phyloP scores from a whole-genome alignment of 2,113 vertebrate species.

The Tetraodon nigroviridis region DNA sequence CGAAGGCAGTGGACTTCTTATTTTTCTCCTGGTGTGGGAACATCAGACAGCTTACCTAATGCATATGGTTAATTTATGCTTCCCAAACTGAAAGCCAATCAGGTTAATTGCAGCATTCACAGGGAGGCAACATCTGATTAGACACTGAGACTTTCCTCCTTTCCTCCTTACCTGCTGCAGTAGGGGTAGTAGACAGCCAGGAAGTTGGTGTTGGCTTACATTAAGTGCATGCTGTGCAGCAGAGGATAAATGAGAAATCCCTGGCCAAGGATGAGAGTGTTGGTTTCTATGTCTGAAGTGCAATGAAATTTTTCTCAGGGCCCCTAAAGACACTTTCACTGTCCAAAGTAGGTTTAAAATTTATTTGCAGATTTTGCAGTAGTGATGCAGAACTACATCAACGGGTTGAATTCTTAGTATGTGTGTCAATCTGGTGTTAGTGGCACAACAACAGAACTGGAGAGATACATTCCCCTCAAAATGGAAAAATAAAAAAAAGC shows the following conservation, averaged over 20 bases:
- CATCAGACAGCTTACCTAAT: constrained; percentile 27
- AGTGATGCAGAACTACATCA: constrained; percentile 1
- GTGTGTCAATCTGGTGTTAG: background rate
- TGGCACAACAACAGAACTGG: background rate
- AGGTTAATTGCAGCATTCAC: background rate
- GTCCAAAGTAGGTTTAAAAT: constrained; percentile 25
- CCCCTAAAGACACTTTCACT: constrained; percentile 24
- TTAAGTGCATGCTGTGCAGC: background rate
- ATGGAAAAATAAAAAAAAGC: no score
- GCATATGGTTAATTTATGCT: background rate
- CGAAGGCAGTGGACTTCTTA: constrained; percentile 31
- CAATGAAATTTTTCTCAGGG: constrained; percentile 30
- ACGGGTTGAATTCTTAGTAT: background rate
- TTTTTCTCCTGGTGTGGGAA: constrained; percentile 20
- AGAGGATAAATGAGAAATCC: constrained; percentile 22
- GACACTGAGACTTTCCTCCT: constrained; percentile 1
- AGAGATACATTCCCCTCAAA: no score
- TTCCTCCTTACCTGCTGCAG: constrained; percentile 2
- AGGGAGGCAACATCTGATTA: background rate
- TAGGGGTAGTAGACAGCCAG: constrained; percentile 15
- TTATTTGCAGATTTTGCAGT: constrained; percentile 26
- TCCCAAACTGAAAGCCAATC: constrained; percentile 13
- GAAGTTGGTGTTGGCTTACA: constrained; percentile 39
- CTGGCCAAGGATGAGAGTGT: constrained; percentile 52
- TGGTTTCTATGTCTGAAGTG: constrained; percentile 35